phyloP scores from a whole-genome alignment of 2,888 invertebrate genomes.

The Clivina fossor region DNA sequence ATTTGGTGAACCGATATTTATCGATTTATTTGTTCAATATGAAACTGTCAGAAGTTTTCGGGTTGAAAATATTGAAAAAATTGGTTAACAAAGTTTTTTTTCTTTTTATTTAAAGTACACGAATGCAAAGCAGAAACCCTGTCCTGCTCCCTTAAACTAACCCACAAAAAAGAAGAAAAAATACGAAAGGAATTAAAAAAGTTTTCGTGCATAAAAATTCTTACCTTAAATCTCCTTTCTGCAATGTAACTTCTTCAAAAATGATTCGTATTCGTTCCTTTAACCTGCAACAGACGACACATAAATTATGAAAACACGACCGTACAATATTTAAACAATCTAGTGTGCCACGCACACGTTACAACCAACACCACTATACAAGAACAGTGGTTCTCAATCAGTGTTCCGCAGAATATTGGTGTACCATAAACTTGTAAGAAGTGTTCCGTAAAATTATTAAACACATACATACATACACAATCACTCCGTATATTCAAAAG shows the following conservation, averaged over 20 bases:
- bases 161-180: background rate
- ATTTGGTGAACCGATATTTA: too few relatives aligned
- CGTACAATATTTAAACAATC: constrained; percentile 10
- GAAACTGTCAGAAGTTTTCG: constrained; percentile 10
- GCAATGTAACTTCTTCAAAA: constrained; percentile 77
- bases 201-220: constrained; percentile 37
- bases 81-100: constrained; percentile 19
- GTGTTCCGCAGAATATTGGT: too few relatives aligned
- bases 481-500: too few relatives aligned
- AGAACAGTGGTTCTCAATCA: too few relatives aligned
- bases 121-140: too few relatives aligned
- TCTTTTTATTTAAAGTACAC: constrained; percentile 24
- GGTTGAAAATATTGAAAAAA: constrained; percentile 3
- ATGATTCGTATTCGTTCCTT: constrained; percentile 78
- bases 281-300: constrained; percentile 61
- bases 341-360: background rate
- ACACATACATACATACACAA: too few relatives aligned
- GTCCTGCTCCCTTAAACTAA: too few relatives aligned
- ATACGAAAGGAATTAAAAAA: constrained; percentile 17
- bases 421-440: too few relatives aligned
- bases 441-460: too few relatives aligned
- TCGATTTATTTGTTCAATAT: too few relatives aligned
- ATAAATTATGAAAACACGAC: constrained; percentile 28
- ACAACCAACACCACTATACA: too few relatives aligned
- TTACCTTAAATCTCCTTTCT: constrained; percentile 78